These are phyloP conservation scores for Schlechtendalia chinensis DNA, from an alignment of 1,140 invertebrate genomes.

Conservation along the genomic window DNA sequence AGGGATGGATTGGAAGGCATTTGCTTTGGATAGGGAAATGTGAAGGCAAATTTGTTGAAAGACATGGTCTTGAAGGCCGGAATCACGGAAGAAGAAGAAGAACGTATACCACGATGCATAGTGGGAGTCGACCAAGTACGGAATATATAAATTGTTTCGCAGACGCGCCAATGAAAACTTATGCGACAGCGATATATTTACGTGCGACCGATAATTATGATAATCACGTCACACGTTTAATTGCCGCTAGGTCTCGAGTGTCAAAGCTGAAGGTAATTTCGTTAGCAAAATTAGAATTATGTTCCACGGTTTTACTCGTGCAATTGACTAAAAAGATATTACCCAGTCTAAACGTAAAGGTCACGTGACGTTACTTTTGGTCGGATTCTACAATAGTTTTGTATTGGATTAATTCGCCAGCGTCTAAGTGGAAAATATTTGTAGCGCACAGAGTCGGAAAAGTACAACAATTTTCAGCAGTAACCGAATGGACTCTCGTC, in stretches of 20 bases:
- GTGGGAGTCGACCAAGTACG: too few species aligned
- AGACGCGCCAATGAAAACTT: constrained; percentile 25
- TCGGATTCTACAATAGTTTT: too few species aligned
- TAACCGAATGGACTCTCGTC: constrained; percentile 57
- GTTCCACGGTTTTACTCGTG: not conserved
- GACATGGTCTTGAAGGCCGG: too few species aligned
- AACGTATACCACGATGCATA: too few species aligned
- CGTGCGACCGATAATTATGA: not conserved
- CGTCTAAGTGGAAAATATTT: constrained; percentile 55
- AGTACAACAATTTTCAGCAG: constrained; percentile 53
- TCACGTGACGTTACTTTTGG: too few species aligned
- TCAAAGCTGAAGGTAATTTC: not conserved
- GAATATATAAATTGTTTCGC: constrained; percentile 45
- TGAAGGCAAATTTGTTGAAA: too few species aligned
- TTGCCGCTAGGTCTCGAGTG: not conserved
- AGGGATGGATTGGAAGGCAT: too few species aligned
- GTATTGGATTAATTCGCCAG: constrained; percentile 53
- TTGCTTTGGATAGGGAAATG: too few species aligned
- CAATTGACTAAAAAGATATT: too few species aligned
- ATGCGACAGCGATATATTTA: too few species aligned
- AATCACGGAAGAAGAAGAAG: too few species aligned
- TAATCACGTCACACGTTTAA: not conserved
- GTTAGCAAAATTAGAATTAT: constrained; percentile 5
- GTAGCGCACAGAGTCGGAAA: constrained; percentile 56
- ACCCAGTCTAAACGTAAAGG: too few species aligned